A percentile compares a stretch with the other conserved stretches of the same genome.
These are phyloP conservation scores for Drosophila anceps DNA, from an alignment of 2,888 invertebrate species.

Conservation along the genomic window DNA sequence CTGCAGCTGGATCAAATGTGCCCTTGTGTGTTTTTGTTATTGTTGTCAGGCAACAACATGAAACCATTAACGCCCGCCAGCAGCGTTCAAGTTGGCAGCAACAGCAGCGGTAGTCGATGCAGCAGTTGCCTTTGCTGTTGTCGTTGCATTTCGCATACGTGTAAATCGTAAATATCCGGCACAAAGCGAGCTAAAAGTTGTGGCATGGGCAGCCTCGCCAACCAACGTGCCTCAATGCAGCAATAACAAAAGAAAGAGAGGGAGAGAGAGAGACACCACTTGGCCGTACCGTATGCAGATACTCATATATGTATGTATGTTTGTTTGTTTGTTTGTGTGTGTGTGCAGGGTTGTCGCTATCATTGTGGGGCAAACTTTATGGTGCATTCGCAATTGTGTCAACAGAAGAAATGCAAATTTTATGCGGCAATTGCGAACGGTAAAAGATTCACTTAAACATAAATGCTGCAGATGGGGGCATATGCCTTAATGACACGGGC, in stretches of 20 bases:
- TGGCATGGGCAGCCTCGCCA: constrained; percentile 38
- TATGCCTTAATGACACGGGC: not conserved
- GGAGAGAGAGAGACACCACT: constrained; percentile 29
- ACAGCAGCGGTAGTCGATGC: constrained; percentile 9
- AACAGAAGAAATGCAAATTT: constrained; percentile 55
- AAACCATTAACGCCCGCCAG: constrained; percentile 69
- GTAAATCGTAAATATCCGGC: constrained; percentile 81
- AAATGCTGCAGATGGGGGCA: constrained; percentile 21
- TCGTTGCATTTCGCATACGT: constrained; percentile 75
- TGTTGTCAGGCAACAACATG: constrained; percentile 47
- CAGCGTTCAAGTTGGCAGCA: constrained; percentile 18
- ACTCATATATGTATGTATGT: constrained; percentile 11
- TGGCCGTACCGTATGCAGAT: constrained; percentile 30
- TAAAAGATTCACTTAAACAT: constrained; percentile 45
- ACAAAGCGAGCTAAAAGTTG: constrained; percentile 55
- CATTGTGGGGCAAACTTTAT: constrained; percentile 43
- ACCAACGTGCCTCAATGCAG: constrained; percentile 30
- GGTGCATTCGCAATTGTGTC: constrained; percentile 47
- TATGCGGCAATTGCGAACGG: constrained; percentile 37
- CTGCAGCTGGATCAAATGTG: not conserved
- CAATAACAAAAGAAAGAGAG: constrained; percentile 46
- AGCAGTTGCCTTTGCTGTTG: constrained; percentile 47
- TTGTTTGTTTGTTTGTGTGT: constrained; percentile 1
- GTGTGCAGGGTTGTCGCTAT: constrained; percentile 1
- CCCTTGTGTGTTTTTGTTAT: constrained; percentile 39